A percentile compares a stretch with the other conserved stretches of the same genome.
phyloP scores from a whole-genome alignment of 2,888 invertebrate genomes.

The Oscheius sp. region DNA sequence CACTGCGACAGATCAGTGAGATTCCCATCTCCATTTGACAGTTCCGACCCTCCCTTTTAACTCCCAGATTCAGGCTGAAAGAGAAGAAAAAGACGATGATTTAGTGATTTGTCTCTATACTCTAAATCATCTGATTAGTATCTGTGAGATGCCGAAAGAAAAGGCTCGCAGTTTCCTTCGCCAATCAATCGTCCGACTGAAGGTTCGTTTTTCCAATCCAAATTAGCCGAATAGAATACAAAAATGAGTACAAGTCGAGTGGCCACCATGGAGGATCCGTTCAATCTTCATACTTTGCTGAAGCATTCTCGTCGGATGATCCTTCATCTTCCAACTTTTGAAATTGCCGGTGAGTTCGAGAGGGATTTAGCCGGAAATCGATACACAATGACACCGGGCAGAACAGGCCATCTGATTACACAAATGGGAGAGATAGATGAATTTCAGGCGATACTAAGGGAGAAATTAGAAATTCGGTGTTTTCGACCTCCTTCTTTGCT shows the following conservation, averaged over 20 bases:
- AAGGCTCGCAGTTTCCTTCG: background rate
- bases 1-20: conserved; percentile 39
- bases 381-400: conserved; percentile 15
- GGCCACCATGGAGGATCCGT: background rate
- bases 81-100: conserved; percentile 2
- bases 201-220: background rate
- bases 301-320: conserved; percentile 14
- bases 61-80: background rate
- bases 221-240: too few species aligned
- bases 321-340: conserved; percentile 22
- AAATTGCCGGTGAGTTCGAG: conserved; percentile 3
- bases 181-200: too few species aligned
- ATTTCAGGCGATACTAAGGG: background rate
- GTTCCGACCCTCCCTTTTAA: background rate
- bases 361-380: background rate
- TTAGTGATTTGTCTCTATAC: background rate
- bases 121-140: conserved; percentile 1
- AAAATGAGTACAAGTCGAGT: background rate
- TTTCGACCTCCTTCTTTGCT: background rate
- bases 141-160: background rate
- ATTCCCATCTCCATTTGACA: conserved; percentile 52
- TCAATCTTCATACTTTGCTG: conserved; percentile 12
- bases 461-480: background rate
- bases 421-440: background rate
- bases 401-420: background rate